These are phyloP conservation scores for Melanargia galathea DNA, from an alignment of 2,888 invertebrate genomes.

Conservation along the genomic window DNA sequence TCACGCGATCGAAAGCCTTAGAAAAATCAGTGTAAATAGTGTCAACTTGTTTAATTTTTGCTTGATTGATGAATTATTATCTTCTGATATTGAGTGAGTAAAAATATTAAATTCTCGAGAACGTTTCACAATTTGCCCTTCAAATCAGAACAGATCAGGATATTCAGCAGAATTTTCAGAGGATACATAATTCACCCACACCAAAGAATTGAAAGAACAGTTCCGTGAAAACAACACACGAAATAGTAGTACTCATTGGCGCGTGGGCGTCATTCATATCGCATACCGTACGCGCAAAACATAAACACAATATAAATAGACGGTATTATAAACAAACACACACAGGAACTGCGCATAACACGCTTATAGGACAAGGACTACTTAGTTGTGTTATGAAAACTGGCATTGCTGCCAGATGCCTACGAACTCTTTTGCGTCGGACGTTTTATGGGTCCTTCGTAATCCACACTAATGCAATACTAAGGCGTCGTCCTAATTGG, in stretches of 20 bases:
- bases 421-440: background rate
- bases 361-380: background rate
- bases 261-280: constrained; percentile 9
- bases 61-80: no score
- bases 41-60: no score
- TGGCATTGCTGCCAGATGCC: constrained; percentile 1
- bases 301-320: constrained; percentile 5
- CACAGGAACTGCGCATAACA: constrained; percentile 4
- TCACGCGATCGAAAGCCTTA: no score
- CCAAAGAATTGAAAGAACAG: background rate
- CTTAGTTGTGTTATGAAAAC: background rate
- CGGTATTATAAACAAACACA: background rate
- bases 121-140: background rate
- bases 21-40: no score
- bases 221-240: background rate
- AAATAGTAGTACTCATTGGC: background rate
- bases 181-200: background rate
- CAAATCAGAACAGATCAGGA: background rate
- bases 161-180: background rate
- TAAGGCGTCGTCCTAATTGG: no score
- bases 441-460: background rate
- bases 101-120: background rate
- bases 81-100: no score
- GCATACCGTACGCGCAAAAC: constrained; percentile 5
- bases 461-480: no score